These are phyloP conservation scores for Ips typographus DNA, from an alignment of 1,140 invertebrate species.

Conservation along the genomic window DNA sequence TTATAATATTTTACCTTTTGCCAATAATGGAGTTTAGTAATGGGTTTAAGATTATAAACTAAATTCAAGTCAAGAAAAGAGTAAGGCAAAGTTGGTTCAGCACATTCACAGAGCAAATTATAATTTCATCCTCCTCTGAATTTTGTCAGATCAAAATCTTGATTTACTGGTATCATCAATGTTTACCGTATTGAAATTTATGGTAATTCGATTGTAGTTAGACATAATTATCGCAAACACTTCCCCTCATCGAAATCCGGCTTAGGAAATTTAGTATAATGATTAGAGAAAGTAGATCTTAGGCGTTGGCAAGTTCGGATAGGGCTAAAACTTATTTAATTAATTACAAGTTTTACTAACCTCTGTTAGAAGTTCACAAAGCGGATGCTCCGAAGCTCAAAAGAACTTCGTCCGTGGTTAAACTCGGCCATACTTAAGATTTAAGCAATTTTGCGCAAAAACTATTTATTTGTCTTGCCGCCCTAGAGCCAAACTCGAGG, in stretches of 20 bases:
- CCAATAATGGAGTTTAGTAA: too few relatives aligned
- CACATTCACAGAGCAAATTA: too few relatives aligned
- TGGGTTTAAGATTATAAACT: too few relatives aligned
- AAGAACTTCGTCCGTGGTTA: slow-evolving; percentile 29
- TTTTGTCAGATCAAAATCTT: neutral
- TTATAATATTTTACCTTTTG: too few relatives aligned
- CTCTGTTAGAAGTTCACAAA: slow-evolving; percentile 28
- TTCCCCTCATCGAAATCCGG: slow-evolving; percentile 20
- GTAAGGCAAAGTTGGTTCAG: too few relatives aligned
- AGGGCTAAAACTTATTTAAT: slow-evolving; percentile 37
- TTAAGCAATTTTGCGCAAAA: slow-evolving; percentile 21
- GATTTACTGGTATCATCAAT: slow-evolving; percentile 8
- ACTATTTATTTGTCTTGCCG: slow-evolving; percentile 18
- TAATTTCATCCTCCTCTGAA: too few relatives aligned
- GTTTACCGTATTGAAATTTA: slow-evolving; percentile 31
- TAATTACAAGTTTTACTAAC: slow-evolving; percentile 39
- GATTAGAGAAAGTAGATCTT: slow-evolving; percentile 35
- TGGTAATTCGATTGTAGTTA: slow-evolving; percentile 30
- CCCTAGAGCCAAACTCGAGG: neutral
- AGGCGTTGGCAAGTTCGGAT: slow-evolving; percentile 29
- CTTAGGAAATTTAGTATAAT: slow-evolving; percentile 32
- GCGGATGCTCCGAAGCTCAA: slow-evolving; percentile 15
- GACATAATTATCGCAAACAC: slow-evolving; percentile 31
- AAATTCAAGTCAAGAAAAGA: too few relatives aligned
- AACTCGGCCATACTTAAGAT: slow-evolving; percentile 17